Evolutionary conservation across 1,140 invertebrate genomes (phyloP).

Genomic region (Glossosoma conforme): DNA sequence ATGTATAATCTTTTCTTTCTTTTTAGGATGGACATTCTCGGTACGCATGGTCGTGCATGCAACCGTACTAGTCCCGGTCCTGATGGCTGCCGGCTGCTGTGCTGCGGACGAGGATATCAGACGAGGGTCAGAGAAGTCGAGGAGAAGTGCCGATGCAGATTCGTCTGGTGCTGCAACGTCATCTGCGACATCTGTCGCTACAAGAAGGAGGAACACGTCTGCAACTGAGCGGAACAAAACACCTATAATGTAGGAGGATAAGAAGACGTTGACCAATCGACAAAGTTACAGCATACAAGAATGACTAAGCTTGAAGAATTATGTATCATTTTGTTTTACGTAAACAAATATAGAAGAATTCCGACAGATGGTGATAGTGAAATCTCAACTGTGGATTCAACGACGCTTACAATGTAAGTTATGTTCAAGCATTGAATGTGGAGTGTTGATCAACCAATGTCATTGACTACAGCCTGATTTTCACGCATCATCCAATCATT

Average conservation of each 20-base stretch:
- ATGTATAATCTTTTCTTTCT: constrained; percentile 26
- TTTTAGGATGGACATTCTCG: constrained; percentile 71
- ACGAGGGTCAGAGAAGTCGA: constrained; percentile 77
- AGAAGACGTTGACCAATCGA: background rate
- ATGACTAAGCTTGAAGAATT: background rate
- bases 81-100: constrained; percentile 79
- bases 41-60: constrained; percentile 78
- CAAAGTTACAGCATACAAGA: background rate
- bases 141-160: constrained; percentile 89
- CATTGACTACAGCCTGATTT: no score
- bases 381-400: constrained; percentile 1
- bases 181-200: constrained; percentile 80
- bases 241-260: background rate
- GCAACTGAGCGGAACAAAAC: constrained; percentile 59
- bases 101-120: constrained; percentile 89
- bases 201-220: constrained; percentile 76
- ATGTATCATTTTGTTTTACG: background rate
- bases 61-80: constrained; percentile 74
- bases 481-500: no score
- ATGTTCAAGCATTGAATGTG: no score
- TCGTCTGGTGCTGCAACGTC: constrained; percentile 91
- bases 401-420: no score
- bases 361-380: background rate
- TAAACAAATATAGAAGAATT: background rate
- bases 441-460: no score